Evolutionary conservation across 2,113 vertebrate genomes (phyloP), one percentile per base, ranked within the genome.

Genomic region (Rhinichthys klamathensis): DNA sequence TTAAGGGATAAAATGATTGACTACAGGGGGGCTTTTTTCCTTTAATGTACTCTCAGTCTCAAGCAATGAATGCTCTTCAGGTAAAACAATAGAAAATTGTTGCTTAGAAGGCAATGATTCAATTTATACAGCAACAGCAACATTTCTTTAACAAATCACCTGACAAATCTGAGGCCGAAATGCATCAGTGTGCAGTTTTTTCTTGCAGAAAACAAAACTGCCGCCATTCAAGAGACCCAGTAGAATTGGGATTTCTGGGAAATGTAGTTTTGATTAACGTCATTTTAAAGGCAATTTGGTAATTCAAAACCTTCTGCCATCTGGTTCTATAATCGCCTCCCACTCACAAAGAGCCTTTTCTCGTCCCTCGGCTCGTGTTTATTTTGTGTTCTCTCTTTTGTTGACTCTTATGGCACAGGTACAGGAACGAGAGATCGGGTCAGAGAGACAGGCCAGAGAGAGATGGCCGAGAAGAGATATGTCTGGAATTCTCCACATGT

Each of bases 241-340:
- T 85, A 90, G 92, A 91, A 90, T 90, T 90, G 87, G 92, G 92
- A 93, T 92, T 74, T 93, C 90, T 90, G 93, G 91, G 87, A 87
- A 91, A 85, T 89, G 90, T 90, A 90, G 90, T 87, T 54, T 88
- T 63, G 87, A 82, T 89, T 5, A 32, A 3, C 86, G 89, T 87
- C 84, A 87, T 79, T 63, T 84, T 81, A 87, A 83, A 82, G 90
- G 81, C 89, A 84, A 69, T 85, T 90, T 87, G 88, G 90, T 93
- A 93, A 93, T 90, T 86, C 65, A 91, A 91, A 82, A 87, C 89
- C 89, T 86, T 88, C 7, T 76, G 86, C 88, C 83, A 86, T 88
- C 88, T 63, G 83, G 80, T 89, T 89, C 83, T 32, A 82, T 84
- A 88, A 91, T 91, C 87, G 86, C 88, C 44, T 72, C 25, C 32